Evolutionary conservation across 2,113 vertebrate genomes (phyloP), one percentile per base, ranked within the genome.

Genomic region (Melospiza melodia): DNA sequence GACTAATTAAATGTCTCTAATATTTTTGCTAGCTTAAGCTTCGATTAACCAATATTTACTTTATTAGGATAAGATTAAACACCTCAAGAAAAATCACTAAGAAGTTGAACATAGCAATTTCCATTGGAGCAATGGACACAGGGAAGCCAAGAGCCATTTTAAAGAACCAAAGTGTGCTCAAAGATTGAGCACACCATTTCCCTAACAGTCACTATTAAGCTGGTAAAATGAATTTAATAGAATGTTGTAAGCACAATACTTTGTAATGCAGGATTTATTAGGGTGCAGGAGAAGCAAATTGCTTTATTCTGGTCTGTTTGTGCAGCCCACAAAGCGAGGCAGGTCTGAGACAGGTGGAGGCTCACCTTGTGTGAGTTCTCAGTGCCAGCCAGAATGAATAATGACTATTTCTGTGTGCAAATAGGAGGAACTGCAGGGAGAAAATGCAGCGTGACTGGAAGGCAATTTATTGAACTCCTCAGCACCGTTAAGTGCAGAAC

Each of bases 1-100:
- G 54, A 65, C 66, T 92, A 90, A 95, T 94, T 95, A 93, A 90
- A 94, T 75, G 52, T 65, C 90, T 85, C 78, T 84, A 93, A 90
- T 93, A 16, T 90, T 91, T 88, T 89, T 93, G 28, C 73, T 63
- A 83, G 59, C 33, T 84, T 79, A 71, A 81, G 66, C 79, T 75
- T 94, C 14, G 48, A 58, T 81, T 95, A 93, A 77, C 48, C 44
- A 86, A 81, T 96, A 92, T 95, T 94, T 92, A 59, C 43, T 86
- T 88, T 86, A 35, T 90, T 73, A 93, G 55, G 73, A 31, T 71
- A 75, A 72, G 65, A 95, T 89, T 80, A 65, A 93, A 88, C 63
- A 57, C 25, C 28, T 90, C 43, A 78, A 84, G 73, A 44, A 78
- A 82, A 87, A 75, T 31, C 28, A 79, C 87, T 46, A 9, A 48